A percentile compares a stretch with the other conserved stretches of the same genome.
phyloP scores from a whole-genome alignment of 2,113 vertebrate species.

The Blennius ocellaris region DNA sequence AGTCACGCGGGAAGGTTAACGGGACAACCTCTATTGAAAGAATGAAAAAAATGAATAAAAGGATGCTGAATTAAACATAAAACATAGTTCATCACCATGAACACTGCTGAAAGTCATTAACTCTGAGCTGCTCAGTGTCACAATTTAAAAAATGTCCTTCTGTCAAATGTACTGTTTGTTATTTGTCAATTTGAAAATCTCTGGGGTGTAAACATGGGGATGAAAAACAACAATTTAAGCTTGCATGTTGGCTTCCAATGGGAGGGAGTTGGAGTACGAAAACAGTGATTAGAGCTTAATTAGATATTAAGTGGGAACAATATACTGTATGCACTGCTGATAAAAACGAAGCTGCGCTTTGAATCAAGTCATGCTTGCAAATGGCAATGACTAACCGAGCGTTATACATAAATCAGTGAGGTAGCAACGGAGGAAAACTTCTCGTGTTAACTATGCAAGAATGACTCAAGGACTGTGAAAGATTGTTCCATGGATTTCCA shows the following conservation, averaged over 20 bases:
- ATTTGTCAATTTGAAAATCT: conserved; percentile 41
- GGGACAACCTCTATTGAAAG: conserved; percentile 30
- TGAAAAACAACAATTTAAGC: conserved; percentile 38
- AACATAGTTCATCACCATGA: conserved; percentile 44
- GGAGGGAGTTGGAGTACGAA: not conserved
- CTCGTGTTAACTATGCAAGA: conserved; percentile 10
- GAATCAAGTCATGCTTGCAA: not conserved
- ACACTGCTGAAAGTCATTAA: conserved; percentile 51
- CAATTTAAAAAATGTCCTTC: conserved; percentile 29
- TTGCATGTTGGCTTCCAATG: not conserved
- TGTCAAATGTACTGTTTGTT: conserved; percentile 21
- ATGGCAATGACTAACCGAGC: not conserved
- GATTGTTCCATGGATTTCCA: not conserved
- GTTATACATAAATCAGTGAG: conserved; percentile 6
- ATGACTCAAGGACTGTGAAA: not conserved
- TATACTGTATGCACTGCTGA: not conserved
- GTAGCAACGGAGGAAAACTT: not conserved
- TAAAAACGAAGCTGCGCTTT: not conserved
- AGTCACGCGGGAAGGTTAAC: not conserved
- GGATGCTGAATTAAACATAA: conserved; percentile 49
- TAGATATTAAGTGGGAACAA: conserved; percentile 7
- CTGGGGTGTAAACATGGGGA: conserved; percentile 34
- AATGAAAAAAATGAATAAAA: conserved; percentile 22
- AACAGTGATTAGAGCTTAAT: not conserved
- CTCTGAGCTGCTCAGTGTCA: conserved; percentile 31